phyloP scores from a whole-genome alignment of 2,888 invertebrate genomes.

The Calliphora vomitoria region DNA sequence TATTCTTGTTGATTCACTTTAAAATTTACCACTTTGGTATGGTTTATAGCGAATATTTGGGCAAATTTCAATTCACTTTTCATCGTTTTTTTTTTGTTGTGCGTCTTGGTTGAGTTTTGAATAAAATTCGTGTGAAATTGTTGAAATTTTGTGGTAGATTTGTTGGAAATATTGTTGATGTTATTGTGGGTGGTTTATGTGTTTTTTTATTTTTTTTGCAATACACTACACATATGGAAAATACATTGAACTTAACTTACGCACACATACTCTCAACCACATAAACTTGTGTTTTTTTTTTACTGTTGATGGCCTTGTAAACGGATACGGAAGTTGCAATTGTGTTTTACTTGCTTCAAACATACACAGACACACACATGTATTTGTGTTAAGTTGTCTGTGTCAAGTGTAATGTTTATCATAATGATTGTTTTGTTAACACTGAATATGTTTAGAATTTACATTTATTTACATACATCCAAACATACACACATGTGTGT shows the following conservation, averaged over 20 bases:
- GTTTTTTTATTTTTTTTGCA: background rate
- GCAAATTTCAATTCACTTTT: slow-evolving; percentile 30
- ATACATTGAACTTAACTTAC: background rate
- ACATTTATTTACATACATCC: background rate
- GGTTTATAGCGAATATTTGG: slow-evolving; percentile 30
- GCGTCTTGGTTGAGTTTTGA: slow-evolving; percentile 35
- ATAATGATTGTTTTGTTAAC: slow-evolving; percentile 74
- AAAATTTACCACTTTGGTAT: slow-evolving; percentile 59
- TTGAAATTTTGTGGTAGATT: slow-evolving; percentile 81
- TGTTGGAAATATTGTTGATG: slow-evolving; percentile 51
- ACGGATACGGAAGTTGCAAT: slow-evolving; percentile 73
- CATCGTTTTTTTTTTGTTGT: background rate
- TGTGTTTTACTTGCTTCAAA: slow-evolving; percentile 30
- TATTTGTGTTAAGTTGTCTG: slow-evolving; percentile 66
- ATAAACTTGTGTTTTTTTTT: background rate
- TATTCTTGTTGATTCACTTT: slow-evolving; percentile 57
- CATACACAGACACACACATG: background rate
- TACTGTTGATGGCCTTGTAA: slow-evolving; percentile 68
- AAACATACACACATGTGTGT: slow-evolving; percentile 34
- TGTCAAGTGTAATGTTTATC: slow-evolving; percentile 70
- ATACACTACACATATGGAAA: slow-evolving; percentile 44
- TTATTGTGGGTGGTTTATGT: slow-evolving; percentile 51
- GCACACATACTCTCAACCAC: background rate
- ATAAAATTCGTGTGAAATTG: slow-evolving; percentile 81
- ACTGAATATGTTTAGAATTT: slow-evolving; percentile 70